Base-by-base conservation (phyloP, 37 sponge, comb jelly and placozoan species). In the Geodia barretti region DNA sequence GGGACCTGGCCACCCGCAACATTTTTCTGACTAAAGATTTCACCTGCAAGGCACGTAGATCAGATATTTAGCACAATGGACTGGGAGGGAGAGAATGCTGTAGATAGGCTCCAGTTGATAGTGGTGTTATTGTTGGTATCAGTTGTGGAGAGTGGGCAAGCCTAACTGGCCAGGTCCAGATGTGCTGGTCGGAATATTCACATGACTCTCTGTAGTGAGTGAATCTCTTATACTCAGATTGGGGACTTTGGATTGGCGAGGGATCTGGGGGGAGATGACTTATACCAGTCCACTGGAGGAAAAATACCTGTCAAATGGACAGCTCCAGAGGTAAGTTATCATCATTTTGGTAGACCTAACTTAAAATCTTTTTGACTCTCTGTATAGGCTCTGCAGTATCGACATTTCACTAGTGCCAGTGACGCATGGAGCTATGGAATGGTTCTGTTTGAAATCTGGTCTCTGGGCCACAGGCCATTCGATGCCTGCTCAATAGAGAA, bases 231-330 rank as follows among this genome's bases (percentile, higher is more conserved):
- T 20, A 23, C 31, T 2, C 39, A 92, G 92, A 88, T 92, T 88
- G 92, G 88, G 43, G 92, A 92, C 30, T 92, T 92, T 80, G 88
- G 92, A 24, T 74, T 92, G 74, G 82, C 92, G 31, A 66, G 85
- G 35, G 88, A 84, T 62, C 35, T 92, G 73, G 79, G 20, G 29
- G 76, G 47, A n/a, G 78, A 64, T 39, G n/a, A 39, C 32, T 29
- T 75, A 26, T 89, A 89, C 28, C 73, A 72, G 20, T 89, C 90
- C 24, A 72, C 67, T 31, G 90, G 84, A 41, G 84, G 90, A 19
- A 79, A 60, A 39, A 75, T 89, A 4, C 84, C 90, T 17, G 2
- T 89, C 8, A 89, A 89, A 39, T 14, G 17, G 58, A 75, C 43
- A 24, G 32, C 75, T 30, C 39, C 60, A 43, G 54, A 31, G 54